Conservation (phyloP, 2,113 vertebrate genomes). For the Pseudonaja textilis region DNA sequence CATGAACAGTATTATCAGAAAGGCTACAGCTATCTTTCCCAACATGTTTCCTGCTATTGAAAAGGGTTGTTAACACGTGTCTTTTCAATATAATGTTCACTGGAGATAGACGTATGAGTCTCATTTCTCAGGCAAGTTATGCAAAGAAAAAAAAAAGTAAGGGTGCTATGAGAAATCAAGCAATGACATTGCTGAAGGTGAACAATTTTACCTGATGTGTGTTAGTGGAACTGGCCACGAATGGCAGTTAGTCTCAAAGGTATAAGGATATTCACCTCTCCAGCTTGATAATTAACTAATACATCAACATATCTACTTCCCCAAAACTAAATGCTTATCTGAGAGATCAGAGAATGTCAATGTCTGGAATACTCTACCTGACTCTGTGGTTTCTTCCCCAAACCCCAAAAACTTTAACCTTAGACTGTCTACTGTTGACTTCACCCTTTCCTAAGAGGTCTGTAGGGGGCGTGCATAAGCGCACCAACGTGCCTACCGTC, state of each 20-base stretch:
- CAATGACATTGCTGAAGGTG: neutral
- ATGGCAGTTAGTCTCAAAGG: neutral
- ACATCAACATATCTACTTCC: neutral
- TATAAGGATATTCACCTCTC: neutral
- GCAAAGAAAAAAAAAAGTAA: neutral
- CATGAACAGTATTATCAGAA: neutral
- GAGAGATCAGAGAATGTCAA: neutral
- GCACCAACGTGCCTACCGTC: too few relatives aligned
- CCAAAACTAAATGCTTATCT: neutral
- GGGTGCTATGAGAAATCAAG: neutral
- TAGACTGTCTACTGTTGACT: too few relatives aligned
- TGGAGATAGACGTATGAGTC: neutral
- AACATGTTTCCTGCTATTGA: neutral
- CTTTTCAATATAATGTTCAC: neutral
- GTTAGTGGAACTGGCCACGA: neutral
- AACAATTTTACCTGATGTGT: neutral
- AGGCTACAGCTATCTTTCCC: neutral
- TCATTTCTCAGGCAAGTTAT: neutral
- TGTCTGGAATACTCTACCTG: too few relatives aligned
- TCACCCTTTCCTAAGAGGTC: too few relatives aligned
- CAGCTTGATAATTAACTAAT: neutral
- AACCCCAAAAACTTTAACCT: too few relatives aligned
- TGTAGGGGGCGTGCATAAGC: too few relatives aligned
- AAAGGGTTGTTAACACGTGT: neutral
- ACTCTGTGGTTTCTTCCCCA: too few relatives aligned